Conservation (phyloP, 2,113 vertebrate species). For the Orycteropus afer region DNA sequence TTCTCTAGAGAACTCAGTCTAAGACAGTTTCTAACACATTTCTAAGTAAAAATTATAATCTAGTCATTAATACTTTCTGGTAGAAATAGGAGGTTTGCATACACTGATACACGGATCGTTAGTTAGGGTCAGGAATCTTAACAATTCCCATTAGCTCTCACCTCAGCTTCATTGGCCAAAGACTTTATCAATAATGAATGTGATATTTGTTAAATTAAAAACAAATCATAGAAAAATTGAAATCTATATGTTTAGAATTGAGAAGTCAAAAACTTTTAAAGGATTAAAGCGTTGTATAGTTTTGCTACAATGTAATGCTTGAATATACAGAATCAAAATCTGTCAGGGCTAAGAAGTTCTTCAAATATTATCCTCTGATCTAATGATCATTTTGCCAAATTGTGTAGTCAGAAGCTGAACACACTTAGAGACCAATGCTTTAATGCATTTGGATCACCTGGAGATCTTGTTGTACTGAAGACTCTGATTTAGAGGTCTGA, state of each 20-base stretch:
- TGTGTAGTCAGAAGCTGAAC: not conserved
- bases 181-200: not conserved
- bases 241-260: not conserved
- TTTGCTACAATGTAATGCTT: not conserved
- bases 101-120: not conserved
- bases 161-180: not conserved
- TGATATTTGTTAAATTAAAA: not conserved
- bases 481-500: not conserved
- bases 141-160: not conserved
- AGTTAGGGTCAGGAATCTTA: not conserved
- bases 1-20: not conserved
- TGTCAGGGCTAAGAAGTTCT: not conserved
- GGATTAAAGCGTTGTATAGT: not conserved
- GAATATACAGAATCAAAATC: not conserved
- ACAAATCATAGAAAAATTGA: not conserved
- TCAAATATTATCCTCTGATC: not conserved
- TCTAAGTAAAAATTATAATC: not conserved
- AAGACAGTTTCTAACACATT: not conserved
- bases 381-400: slow-evolving; percentile 24
- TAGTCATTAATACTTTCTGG: not conserved
- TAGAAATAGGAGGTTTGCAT: not conserved
- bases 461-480: not conserved
- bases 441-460: not conserved
- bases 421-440: not conserved
- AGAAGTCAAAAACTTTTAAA: not conserved